A percentile compares a stretch with the other conserved stretches of the same genome.
Evolutionary conservation across 2,797 vertebrate species (phyloP).

Genomic region (Paratrypauchen microcephalus): DNA sequence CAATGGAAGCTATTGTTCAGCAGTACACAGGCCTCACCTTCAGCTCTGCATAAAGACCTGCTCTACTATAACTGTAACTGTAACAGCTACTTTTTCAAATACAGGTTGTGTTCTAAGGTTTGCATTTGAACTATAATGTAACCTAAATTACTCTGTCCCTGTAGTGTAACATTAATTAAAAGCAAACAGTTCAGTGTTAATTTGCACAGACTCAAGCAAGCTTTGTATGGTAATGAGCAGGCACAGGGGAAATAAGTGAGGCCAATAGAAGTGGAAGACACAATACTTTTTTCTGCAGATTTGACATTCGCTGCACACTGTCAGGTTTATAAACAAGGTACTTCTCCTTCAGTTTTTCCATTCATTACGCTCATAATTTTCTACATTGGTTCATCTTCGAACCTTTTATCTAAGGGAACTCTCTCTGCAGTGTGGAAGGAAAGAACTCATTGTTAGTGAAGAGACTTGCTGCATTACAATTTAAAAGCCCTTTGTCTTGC

Average conservation of each 20-base stretch:
- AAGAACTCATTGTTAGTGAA: constrained; percentile 71
- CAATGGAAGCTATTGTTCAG: constrained; percentile 43
- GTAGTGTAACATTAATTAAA: constrained; percentile 23
- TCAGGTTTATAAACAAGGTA: constrained; percentile 59
- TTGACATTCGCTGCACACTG: constrained; percentile 55
- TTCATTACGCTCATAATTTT: constrained; percentile 74
- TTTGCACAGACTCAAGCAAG: constrained; percentile 32
- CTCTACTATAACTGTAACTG: constrained; percentile 15
- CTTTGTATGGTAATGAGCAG: constrained; percentile 30
- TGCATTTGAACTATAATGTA: not conserved
- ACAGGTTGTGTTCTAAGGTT: not conserved
- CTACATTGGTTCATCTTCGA: constrained; percentile 68
- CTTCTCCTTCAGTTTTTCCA: constrained; percentile 64
- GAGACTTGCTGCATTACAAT: constrained; percentile 72
- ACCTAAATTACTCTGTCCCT: constrained; percentile 5
- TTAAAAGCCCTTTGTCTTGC: constrained; percentile 74
- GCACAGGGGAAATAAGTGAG: constrained; percentile 32
- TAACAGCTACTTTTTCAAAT: not conserved
- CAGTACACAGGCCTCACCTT: constrained; percentile 25
- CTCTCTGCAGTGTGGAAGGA: constrained; percentile 56
- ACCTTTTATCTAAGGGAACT: constrained; percentile 64
- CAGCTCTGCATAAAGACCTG: constrained; percentile 16
- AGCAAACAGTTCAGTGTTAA: constrained; percentile 45
- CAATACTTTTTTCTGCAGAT: constrained; percentile 22
- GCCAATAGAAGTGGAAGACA: constrained; percentile 34